These are phyloP conservation scores for Callionymus lyra DNA, from an alignment of 2,113 vertebrate species.

Conservation along the genomic window DNA sequence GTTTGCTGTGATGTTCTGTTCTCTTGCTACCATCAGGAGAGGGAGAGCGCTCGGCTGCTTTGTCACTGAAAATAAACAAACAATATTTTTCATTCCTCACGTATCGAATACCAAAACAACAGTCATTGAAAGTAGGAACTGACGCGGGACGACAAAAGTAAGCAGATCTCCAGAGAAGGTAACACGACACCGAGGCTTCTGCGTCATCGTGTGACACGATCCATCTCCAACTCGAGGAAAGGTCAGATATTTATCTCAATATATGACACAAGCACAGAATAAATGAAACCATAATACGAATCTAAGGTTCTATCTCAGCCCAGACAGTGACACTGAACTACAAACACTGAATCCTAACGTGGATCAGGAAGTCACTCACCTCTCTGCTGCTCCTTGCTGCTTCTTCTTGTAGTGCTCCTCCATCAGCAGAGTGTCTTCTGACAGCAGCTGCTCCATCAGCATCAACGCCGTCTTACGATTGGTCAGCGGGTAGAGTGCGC, in stretches of 20 bases:
- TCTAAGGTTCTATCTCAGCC: too few species aligned
- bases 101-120: too few species aligned
- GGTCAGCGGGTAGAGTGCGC: constrained; percentile 66
- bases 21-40: constrained; percentile 13
- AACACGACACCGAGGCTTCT: constrained; percentile 11
- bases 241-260: constrained; percentile 4
- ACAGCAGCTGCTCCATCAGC: constrained; percentile 85
- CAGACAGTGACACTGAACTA: too few species aligned
- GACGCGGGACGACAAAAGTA: constrained; percentile 8
- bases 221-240: constrained; percentile 9
- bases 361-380: too few species aligned
- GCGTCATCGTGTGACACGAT: constrained; percentile 7
- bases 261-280: too few species aligned
- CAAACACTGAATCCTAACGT: too few species aligned
- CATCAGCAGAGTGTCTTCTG: constrained; percentile 69
- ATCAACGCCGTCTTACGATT: constrained; percentile 75
- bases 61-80: constrained; percentile 28
- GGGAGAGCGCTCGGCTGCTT: constrained; percentile 10
- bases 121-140: constrained; percentile 23
- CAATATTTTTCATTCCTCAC: too few species aligned
- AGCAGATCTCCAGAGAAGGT: constrained; percentile 33
- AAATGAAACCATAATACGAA: too few species aligned
- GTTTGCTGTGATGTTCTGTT: constrained; percentile 13
- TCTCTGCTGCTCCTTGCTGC: constrained; percentile 36
- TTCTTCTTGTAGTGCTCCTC: constrained; percentile 71